Conservation (phyloP, 2,888 invertebrate species). For the Melanophora roralis region DNA sequence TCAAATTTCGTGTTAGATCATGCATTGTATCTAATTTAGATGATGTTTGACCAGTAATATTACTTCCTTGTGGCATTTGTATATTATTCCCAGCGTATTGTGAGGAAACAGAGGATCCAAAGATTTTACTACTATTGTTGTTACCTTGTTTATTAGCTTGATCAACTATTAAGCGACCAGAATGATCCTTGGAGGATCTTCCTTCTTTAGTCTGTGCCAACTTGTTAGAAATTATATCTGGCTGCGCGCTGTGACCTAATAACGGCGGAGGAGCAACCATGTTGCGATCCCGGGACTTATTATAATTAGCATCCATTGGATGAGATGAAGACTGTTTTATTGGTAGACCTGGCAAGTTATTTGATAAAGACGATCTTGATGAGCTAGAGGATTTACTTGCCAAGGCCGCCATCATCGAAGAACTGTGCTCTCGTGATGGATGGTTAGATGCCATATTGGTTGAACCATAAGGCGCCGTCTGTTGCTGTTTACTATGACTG, state of each 20-base stretch:
- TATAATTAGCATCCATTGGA: slow-evolving; percentile 70
- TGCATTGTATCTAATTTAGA: slow-evolving; percentile 58
- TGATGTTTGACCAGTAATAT: slow-evolving; percentile 37
- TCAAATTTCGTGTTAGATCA: slow-evolving; percentile 62
- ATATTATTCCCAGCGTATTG: slow-evolving; percentile 60
- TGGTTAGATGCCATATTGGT: slow-evolving; percentile 63
- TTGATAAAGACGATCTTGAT: slow-evolving; percentile 60
- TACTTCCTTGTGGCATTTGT: slow-evolving; percentile 59
- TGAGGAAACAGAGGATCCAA: slow-evolving; percentile 63
- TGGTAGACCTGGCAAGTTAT: slow-evolving; percentile 46
- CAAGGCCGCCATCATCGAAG: slow-evolving; percentile 64
- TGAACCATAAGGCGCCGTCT: slow-evolving; percentile 66
- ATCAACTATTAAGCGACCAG: slow-evolving; percentile 55
- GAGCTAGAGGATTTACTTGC: slow-evolving; percentile 55
- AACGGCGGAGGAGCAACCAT: slow-evolving; percentile 60
- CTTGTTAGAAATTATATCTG: slow-evolving; percentile 66
- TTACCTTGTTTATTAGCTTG: slow-evolving; percentile 38
- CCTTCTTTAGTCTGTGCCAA: slow-evolving; percentile 67
- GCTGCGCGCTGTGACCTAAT: slow-evolving; percentile 64
- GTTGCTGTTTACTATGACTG: slow-evolving; percentile 59
- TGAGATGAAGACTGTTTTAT: slow-evolving; percentile 65
- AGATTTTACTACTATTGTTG: slow-evolving; percentile 65
- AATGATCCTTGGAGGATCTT: slow-evolving; percentile 63
- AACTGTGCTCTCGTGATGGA: slow-evolving; percentile 66
- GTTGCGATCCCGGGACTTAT: slow-evolving; percentile 70